Conservation (phyloP, 2,113 vertebrate species). For the Dendropsophus ebraccatus region DNA sequence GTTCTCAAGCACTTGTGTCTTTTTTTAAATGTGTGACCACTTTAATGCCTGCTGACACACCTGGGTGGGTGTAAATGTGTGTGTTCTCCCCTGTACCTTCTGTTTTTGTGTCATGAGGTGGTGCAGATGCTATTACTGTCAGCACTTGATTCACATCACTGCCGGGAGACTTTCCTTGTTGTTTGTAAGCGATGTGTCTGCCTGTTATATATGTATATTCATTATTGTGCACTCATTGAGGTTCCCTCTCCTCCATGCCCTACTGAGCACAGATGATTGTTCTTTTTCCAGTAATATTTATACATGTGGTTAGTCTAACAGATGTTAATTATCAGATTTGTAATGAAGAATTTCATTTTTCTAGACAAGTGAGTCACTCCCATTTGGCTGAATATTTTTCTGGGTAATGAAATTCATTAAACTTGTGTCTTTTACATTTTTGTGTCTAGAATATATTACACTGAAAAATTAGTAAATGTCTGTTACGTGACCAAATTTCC, state of each 20-base stretch:
- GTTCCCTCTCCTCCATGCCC: background rate
- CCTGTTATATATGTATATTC: background rate
- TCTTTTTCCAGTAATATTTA: slow-evolving; percentile 5
- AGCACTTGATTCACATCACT: background rate
- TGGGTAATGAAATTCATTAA: background rate
- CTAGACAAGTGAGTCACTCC: slow-evolving; percentile 13
- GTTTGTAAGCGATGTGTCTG: background rate
- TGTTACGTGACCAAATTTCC: background rate
- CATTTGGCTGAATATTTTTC: slow-evolving; percentile 14
- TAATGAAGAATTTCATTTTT: slow-evolving; percentile 17
- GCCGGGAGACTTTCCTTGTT: background rate
- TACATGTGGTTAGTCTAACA: background rate
- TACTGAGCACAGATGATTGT: background rate
- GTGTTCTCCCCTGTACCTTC: background rate
- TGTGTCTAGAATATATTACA: background rate
- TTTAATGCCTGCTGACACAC: background rate
- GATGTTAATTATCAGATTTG: slow-evolving; percentile 1
- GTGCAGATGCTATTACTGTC: background rate
- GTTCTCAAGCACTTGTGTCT: no score
- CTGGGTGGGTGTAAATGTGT: background rate
- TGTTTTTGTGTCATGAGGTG: background rate
- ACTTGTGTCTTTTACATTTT: background rate
- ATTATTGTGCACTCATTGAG: background rate
- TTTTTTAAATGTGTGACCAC: no score
- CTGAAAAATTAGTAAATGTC: background rate